A percentile compares a stretch with the other conserved stretches of the same genome.
Conservation (phyloP, 2,113 vertebrate species). For the Dendrocopos noguchii region DNA sequence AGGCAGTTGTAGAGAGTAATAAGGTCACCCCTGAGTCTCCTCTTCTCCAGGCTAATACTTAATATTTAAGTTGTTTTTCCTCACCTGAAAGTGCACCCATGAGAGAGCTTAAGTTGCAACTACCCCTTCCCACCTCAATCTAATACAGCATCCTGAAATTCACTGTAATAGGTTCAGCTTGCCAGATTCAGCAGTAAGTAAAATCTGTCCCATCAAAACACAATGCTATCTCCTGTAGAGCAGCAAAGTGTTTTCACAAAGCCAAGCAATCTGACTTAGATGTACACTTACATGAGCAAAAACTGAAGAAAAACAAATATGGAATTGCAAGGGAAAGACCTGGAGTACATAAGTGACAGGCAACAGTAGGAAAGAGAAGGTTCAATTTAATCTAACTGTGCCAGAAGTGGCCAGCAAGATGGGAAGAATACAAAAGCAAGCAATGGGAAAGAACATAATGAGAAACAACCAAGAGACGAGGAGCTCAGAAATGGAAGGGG, state of each 20-base stretch:
- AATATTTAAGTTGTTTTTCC: not conserved
- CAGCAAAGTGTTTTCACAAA: not conserved
- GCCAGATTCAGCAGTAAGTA: not conserved
- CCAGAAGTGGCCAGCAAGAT: not conserved
- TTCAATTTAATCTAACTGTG: not conserved
- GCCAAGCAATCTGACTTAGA: not conserved
- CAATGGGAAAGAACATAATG: not conserved
- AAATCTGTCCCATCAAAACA: not conserved
- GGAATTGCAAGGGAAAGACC: not conserved
- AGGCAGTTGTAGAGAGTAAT: too few species aligned
- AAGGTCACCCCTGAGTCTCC: too few species aligned
- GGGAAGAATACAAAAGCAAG: not conserved
- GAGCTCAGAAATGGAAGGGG: not conserved
- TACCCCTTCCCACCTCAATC: not conserved
- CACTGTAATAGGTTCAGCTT: not conserved
- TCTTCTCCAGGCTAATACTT: too few species aligned
- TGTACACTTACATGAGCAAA: not conserved
- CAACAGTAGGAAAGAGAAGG: not conserved
- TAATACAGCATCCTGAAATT: not conserved
- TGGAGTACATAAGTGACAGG: not conserved
- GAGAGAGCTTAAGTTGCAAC: not conserved
- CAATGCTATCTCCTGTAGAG: not conserved
- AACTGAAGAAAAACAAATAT: not conserved
- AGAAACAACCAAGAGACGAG: not conserved
- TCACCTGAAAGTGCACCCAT: not conserved